Percentiles rank a stretch among this genome's conserved stretches.
phyloP scores from a whole-genome alignment of 2,113 vertebrate species.

The Lamprotornis superbus region DNA sequence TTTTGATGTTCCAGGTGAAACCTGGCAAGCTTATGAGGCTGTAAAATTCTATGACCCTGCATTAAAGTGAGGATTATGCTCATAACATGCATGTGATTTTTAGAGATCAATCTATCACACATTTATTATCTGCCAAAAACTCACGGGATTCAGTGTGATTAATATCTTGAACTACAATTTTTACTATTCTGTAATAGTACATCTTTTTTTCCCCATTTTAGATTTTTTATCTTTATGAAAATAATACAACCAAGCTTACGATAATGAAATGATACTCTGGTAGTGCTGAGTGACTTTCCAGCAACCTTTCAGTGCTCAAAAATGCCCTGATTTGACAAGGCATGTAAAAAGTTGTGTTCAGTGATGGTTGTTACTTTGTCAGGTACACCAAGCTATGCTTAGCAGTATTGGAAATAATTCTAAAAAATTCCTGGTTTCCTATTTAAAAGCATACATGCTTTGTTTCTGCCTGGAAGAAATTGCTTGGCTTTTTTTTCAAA shows the following conservation, averaged over 20 bases:
- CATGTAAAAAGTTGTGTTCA: background rate
- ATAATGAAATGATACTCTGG: conserved; percentile 16
- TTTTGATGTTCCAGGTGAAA: conserved; percentile 71
- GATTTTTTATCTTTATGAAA: background rate
- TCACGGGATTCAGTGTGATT: conserved; percentile 10
- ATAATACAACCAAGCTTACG: background rate
- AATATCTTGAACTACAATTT: conserved; percentile 17
- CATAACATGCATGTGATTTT: conserved; percentile 51
- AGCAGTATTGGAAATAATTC: background rate
- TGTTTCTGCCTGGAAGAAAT: background rate
- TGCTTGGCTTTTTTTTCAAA: background rate
- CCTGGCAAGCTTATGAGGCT: conserved; percentile 64
- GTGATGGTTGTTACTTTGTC: background rate
- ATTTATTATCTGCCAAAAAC: conserved; percentile 64
- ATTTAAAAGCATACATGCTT: background rate
- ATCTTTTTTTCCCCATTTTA: background rate
- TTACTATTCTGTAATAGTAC: background rate
- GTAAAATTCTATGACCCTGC: conserved; percentile 69
- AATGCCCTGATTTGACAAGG: conserved; percentile 45
- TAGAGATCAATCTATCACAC: conserved; percentile 63
- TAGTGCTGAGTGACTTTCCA: conserved; percentile 22
- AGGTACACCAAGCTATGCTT: background rate
- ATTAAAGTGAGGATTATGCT: conserved; percentile 50
- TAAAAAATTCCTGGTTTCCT: background rate
- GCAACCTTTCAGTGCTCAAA: conserved; percentile 29